A percentile compares a stretch with the other conserved stretches of the same genome.
phyloP scores from a whole-genome alignment of 53 echinoderm and acorn worm species.

The Echinarachnius parma region DNA sequence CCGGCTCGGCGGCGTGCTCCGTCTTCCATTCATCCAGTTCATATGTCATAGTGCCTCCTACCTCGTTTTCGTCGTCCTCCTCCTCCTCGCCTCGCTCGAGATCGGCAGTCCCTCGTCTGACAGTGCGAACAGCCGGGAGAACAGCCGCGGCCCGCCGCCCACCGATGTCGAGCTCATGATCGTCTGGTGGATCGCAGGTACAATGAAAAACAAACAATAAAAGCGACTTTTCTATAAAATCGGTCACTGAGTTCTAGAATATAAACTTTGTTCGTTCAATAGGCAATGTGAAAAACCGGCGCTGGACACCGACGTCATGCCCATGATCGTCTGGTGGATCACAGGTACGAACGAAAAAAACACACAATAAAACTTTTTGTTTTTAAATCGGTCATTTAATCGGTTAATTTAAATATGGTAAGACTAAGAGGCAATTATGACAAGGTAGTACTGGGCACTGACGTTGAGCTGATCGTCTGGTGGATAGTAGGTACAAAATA shows the following conservation, averaged over 20 bases:
- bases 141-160: slow-evolving; percentile 83
- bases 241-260: no score
- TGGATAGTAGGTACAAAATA: no score
- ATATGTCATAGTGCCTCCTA: slow-evolving; percentile 98
- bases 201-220: no score
- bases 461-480: slow-evolving; percentile 74
- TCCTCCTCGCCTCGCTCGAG: slow-evolving; percentile 86
- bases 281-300: no score
- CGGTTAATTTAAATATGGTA: no score
- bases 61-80: slow-evolving; percentile 78
- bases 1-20: slow-evolving; percentile 78
- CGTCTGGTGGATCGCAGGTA: slow-evolving; percentile 73
- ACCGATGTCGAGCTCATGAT: slow-evolving; percentile 84
- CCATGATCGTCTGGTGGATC: slow-evolving; percentile 72
- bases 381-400: no score
- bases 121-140: slow-evolving; percentile 14
- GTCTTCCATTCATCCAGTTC: slow-evolving; percentile 99
- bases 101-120: slow-evolving; percentile 40
- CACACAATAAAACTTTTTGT: no score
- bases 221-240: no score
- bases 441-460: slow-evolving; percentile 80
- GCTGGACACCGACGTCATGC: slow-evolving; percentile 77
- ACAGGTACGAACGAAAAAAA: no score
- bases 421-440: no score
- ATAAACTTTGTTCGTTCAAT: no score